phyloP scores from a whole-genome alignment of 2,888 invertebrate genomes.

The Drosophila pseudotalamancana region DNA sequence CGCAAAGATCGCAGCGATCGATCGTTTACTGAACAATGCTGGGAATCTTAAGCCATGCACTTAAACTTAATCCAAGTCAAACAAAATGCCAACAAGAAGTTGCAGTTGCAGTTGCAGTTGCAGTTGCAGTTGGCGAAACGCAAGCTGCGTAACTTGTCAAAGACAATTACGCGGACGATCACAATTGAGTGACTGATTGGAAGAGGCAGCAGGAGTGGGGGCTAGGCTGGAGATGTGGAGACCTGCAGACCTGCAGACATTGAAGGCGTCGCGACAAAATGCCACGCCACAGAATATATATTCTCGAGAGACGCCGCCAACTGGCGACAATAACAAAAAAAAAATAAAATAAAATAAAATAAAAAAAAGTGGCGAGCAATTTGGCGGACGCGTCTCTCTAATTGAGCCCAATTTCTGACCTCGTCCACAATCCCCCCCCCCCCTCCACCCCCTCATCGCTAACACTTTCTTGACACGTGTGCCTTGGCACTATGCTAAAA shows the following conservation, averaged over 20 bases:
- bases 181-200: conserved; percentile 55
- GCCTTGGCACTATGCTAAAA: conserved; percentile 30
- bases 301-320: conserved; percentile 30
- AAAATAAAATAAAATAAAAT: too few relatives aligned
- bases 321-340: conserved; percentile 78
- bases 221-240: conserved; percentile 20
- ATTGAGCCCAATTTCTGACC: conserved; percentile 56
- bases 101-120: conserved; percentile 14
- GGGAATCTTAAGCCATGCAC: conserved; percentile 69
- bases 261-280: conserved; percentile 79
- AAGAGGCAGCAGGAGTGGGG: background rate
- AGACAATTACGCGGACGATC: conserved; percentile 74
- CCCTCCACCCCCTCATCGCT: background rate
- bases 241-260: conserved; percentile 41
- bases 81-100: conserved; percentile 73
- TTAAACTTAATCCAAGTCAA: conserved; percentile 74
- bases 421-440: background rate
- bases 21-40: conserved; percentile 63
- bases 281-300: conserved; percentile 55
- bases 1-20: conserved; percentile 6
- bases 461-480: conserved; percentile 42
- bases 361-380: conserved; percentile 77
- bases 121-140: conserved; percentile 18
- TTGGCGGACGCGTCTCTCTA: conserved; percentile 73
- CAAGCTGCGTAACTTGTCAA: conserved; percentile 77